Evolutionary conservation across 2,888 invertebrate genomes (phyloP).

Genomic region (Nipponacmea schrenckii): DNA sequence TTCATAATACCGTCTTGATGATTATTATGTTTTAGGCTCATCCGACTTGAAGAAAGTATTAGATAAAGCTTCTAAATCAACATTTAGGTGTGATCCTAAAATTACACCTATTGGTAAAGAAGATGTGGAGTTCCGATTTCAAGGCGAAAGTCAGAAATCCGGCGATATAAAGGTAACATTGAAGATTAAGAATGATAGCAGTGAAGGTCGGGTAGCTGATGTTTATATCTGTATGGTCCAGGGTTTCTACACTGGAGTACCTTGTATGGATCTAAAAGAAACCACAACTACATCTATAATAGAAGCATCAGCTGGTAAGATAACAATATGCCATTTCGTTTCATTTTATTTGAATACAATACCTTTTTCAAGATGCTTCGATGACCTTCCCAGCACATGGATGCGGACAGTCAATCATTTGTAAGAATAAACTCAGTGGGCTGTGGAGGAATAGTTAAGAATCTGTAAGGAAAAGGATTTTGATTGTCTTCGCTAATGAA

Average conservation of each 20-base stretch:
- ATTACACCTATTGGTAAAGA: constrained; percentile 25
- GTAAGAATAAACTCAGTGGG: too few species aligned
- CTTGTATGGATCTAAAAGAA: constrained; percentile 51
- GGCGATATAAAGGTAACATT: constrained; percentile 49
- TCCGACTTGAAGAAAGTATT: constrained; percentile 39
- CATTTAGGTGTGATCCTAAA: constrained; percentile 19
- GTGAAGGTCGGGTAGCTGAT: constrained; percentile 49
- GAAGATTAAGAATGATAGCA: constrained; percentile 48
- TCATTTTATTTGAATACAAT: not conserved
- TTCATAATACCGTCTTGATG: not conserved
- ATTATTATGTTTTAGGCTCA: constrained; percentile 36
- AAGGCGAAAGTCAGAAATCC: constrained; percentile 44
- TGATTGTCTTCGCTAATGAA: too few species aligned
- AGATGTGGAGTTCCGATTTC: constrained; percentile 53
- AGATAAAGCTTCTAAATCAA: constrained; percentile 36
- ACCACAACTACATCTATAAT: constrained; percentile 66
- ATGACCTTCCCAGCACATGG: too few species aligned
- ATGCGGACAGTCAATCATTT: too few species aligned
- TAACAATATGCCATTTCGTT: not conserved
- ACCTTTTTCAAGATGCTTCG: not conserved
- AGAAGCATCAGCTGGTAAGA: constrained; percentile 59
- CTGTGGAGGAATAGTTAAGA: too few species aligned
- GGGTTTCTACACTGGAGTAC: constrained; percentile 60
- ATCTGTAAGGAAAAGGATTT: too few species aligned
- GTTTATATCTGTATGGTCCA: constrained; percentile 49